Evolutionary conservation across 2,888 invertebrate genomes (phyloP), one percentile per base, ranked within the genome.

Genomic region (Drosophila parthenogenetica): DNA sequence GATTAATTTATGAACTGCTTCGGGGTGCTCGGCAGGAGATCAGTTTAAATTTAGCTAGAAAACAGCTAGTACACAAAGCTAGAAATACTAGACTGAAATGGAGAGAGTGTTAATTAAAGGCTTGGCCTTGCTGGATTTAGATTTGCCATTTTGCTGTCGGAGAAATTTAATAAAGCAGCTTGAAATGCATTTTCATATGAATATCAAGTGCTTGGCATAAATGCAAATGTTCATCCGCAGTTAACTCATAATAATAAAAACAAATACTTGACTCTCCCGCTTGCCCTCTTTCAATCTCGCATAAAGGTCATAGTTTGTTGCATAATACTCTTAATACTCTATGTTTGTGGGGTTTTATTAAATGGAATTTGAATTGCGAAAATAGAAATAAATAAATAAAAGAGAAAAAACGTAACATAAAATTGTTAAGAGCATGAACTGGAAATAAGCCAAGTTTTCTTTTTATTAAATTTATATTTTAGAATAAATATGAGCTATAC

Each of bases 1-100:
- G 85, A 75, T 73, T 78, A 83, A 81, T 83, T 73, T 71, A 76
- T 73, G 59, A 73, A 57, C 42, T n/a, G 49, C 42, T 35, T 19
- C n/a, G 43, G 14, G 5, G 3, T 51, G 48, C 50, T 46, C 39
- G 14, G 5, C 60, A 45, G 8, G 19, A 57, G 37, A 50, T 61
- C 29, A 19, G 40, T 11, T 29, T 51, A 39, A 68, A 35, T 48
- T 59, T 55, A 22, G 37, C 32, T 54, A 1, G 61, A 46, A 39
- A 61, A 53, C 57, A 16, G 61, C 49, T 45, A 54, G 69, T 43
- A 54, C 45, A 50, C 45, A 35, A 13, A 39, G 39, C 62, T 29
- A 13, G 35, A 35, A 13, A 13, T 4, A 13, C n/a, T n/a, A n/a
- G n/a, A n/a, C n/a, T n/a, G n/a, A n/a, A 5, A 29, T 19, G 19